Percentiles rank a stretch among this genome's conserved stretches.
Evolutionary conservation across 2,113 vertebrate species (phyloP).

Genomic region (Neomonachus schauinslandi): DNA sequence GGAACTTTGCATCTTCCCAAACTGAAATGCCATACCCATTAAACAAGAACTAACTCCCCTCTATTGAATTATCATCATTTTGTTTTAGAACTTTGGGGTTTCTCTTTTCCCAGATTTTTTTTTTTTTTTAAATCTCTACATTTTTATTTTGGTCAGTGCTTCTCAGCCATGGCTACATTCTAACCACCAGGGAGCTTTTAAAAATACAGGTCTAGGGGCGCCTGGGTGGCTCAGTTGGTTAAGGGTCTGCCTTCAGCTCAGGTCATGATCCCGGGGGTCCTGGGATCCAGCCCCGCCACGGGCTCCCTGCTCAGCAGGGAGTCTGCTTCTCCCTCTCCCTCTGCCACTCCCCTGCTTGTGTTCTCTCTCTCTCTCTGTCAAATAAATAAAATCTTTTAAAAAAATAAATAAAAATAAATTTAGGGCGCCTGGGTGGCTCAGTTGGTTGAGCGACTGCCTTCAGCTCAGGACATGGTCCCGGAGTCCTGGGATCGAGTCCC

Average conservation of each 20-base stretch:
- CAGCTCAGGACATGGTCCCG: not conserved
- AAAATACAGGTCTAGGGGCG: not conserved
- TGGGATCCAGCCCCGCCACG: not conserved
- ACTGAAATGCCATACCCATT: not conserved
- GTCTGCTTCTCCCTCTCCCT: not conserved
- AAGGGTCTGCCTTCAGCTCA: not conserved
- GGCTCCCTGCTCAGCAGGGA: not conserved
- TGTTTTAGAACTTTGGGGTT: not conserved
- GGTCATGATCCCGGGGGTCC: not conserved
- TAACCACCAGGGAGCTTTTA: not conserved
- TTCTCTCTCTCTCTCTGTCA: not conserved
- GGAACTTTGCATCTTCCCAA: not conserved
- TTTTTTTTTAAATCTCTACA: not conserved
- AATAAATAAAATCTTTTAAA: not conserved
- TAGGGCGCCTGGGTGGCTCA: not conserved
- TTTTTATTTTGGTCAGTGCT: not conserved
- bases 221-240: not conserved
- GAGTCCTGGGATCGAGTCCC: not conserved
- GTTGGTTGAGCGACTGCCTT: not conserved
- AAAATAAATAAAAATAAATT: not conserved
- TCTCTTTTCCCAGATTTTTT: not conserved
- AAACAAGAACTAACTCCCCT: not conserved
- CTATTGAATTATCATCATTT: not conserved
- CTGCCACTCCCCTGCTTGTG: not conserved
- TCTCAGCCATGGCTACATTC: not conserved